phyloP scores from a whole-genome alignment of 2,113 vertebrate species.

The Ptilonorhynchus violaceus region DNA sequence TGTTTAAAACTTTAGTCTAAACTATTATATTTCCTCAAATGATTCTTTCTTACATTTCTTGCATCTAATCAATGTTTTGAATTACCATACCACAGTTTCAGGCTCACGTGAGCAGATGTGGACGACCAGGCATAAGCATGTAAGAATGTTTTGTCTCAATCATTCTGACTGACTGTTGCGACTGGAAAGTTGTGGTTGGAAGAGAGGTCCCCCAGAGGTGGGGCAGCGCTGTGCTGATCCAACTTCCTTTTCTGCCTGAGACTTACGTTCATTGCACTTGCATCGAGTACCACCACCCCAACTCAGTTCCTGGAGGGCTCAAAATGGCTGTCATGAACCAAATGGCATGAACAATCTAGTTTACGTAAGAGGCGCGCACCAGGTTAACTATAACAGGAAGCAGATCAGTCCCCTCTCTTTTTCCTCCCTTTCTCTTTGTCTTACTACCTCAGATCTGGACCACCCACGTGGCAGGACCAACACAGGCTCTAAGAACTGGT shows the following conservation, averaged over 20 bases:
- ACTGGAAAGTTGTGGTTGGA: background rate
- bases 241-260: background rate
- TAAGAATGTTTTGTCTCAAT: background rate
- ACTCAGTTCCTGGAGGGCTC: background rate
- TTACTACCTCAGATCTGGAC: background rate
- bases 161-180: background rate
- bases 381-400: background rate
- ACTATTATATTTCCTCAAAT: background rate
- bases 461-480: background rate
- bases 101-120: background rate
- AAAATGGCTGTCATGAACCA: background rate
- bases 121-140: background rate
- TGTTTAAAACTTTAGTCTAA: background rate
- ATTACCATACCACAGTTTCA: background rate
- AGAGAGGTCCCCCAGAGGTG: background rate
- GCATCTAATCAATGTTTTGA: background rate
- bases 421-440: background rate
- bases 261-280: background rate
- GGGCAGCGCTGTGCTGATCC: background rate
- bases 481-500: background rate
- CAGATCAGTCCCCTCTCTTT: background rate
- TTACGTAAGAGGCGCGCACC: background rate
- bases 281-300: background rate
- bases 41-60: background rate
- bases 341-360: background rate